Evolutionary conservation across 1,140 invertebrate genomes (phyloP), one percentile per base, ranked within the genome.

Genomic region (Oryzaephilus surinamensis): DNA sequence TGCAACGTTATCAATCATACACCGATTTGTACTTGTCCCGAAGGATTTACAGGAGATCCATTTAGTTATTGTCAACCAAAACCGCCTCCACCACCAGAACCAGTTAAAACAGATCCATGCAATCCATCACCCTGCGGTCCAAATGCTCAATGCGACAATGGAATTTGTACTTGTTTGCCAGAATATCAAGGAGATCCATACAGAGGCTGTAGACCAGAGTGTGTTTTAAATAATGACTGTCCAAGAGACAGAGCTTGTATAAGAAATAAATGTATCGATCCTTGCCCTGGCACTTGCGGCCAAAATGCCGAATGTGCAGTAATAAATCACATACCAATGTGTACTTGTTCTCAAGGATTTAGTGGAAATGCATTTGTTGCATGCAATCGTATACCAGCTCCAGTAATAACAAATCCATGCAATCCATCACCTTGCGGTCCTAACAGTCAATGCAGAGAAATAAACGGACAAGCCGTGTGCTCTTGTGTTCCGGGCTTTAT

Each of bases 201-300:
- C 35, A 60, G 51, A 30, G 65, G 69, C 36, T 82, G 79, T 62
- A 63, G 70, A 42, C 71, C 76, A 15, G 77, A 82, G 57, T 84
- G 80, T 57, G 60, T 78, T 2, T 67, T 75, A 34, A 80, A 80
- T 52, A 71, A 65, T 10, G 81, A 85, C 51, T 86, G 81, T 60
- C 58, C 70, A 44, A 57, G 68, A 56, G 68, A 74, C 50, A 68
- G 64, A 53, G 72, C 74, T 10, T 81, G 77, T 57, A 57, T 73
- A 17, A 56, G 67, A 39, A 70, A 74, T 45, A 78, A 74, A 59
- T 82, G 79, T 58, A 62, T 64, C 53, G 71, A 81, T 56, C 77
- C 77, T 17, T 81, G 79, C 48, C 63, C 72, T 34, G 73, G 74
- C 45, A 76, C 71, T 7, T 84, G 81, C 51, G 79, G 77, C 17